Base-by-base conservation (phyloP, 2,797 vertebrate genomes). In the Buceros bicornis region DNA sequence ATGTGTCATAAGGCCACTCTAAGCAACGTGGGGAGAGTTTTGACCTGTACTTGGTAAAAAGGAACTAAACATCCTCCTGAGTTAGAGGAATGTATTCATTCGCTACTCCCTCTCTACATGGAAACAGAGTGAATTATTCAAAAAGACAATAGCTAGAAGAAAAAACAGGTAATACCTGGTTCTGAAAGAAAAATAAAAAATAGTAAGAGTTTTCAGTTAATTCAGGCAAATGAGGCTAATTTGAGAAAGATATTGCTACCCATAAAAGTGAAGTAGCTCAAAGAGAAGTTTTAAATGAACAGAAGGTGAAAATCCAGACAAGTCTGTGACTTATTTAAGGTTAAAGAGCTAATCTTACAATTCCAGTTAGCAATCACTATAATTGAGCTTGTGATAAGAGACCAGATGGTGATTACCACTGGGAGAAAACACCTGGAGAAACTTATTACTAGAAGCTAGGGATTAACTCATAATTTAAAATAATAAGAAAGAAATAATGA, bases 361-460 rank as follows among this genome's bases (percentile, higher is more conserved):
- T 66, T 95, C 65, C 62, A 88, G 82, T 91, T 91, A 94, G 54
- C 77, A 89, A 88, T 90, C 92, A 88, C 0, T 1, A 66, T 94
- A 94, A 93, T 51, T 91, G 85, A 95, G 82, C 47, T 88, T 8
- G 1, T 65, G 50, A 76, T 88, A 89, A 87, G 65, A 90, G 62
- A 79, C 90, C 90, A 95, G 90, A 90, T 92, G 91, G 93, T 81
- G 88, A 94, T 91, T 94, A 88, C 33, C 58, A 85, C 20, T 65
- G 42, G 61, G 79, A 93, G 70, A 79, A 90, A 93, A 88, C 47
- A 93, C 42, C 65, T 33, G 5, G n/a, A 89, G 77, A 89, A 89
- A 84, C 21, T 76, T 74, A 74, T 94, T 72, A 69, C 50, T 72
- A 43, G 70, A 72, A 72, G 29, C 20, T 74, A 82, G 80, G 61